A percentile compares a stretch with the other conserved stretches of the same genome.
Evolutionary conservation across 2,797 vertebrate species (phyloP).

Genomic region (Phaenicophaeus curvirostris): DNA sequence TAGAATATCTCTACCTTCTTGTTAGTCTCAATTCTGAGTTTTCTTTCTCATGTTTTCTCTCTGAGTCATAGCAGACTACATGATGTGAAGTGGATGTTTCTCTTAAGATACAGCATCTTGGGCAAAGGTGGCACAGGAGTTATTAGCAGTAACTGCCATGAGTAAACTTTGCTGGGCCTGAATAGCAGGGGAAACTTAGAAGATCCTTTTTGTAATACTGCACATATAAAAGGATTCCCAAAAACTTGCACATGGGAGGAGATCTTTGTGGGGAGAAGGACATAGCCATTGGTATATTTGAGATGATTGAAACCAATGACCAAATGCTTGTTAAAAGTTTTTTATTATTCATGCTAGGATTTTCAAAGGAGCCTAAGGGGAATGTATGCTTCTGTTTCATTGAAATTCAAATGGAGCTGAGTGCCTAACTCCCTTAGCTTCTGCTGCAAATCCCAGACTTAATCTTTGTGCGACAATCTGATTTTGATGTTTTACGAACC

Average conservation of each 20-base stretch:
- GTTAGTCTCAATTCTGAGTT: neutral
- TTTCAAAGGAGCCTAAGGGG: conserved; percentile 56
- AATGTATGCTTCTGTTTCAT: conserved; percentile 19
- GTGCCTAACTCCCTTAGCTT: conserved; percentile 61
- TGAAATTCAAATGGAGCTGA: conserved; percentile 45
- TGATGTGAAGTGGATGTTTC: neutral
- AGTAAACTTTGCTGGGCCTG: neutral
- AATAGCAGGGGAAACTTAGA: neutral
- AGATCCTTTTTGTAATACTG: neutral
- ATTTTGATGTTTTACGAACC: conserved; percentile 62
- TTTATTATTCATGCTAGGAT: conserved; percentile 52
- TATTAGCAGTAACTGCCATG: neutral
- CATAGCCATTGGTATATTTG: conserved; percentile 13
- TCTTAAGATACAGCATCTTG: neutral
- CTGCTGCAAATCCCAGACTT: conserved; percentile 46
- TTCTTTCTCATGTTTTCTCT: neutral
- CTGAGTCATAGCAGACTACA: neutral
- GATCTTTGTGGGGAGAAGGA: conserved; percentile 1
- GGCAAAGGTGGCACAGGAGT: neutral
- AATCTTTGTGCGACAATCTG: conserved; percentile 55
- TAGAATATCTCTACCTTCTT: neutral
- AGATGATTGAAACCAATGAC: conserved; percentile 52
- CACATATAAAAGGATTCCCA: neutral
- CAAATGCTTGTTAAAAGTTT: conserved; percentile 54
- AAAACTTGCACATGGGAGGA: neutral